phyloP scores from a whole-genome alignment of 2,797 vertebrate species.

The Phalanger gymnotis region DNA sequence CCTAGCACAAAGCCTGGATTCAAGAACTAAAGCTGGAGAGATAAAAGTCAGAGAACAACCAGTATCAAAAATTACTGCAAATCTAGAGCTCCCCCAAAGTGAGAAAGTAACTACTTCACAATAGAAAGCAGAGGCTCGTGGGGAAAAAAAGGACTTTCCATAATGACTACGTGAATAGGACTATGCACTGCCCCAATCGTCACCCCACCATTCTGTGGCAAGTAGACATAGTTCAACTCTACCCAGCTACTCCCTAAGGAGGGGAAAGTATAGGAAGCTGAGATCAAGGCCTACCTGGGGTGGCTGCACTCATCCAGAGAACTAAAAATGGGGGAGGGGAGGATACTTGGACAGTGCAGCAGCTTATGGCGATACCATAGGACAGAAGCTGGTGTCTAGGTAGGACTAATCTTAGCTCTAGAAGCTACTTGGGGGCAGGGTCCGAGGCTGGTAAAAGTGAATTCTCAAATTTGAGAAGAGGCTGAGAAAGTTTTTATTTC shows the following conservation, averaged over 20 bases:
- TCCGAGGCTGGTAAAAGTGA: background rate
- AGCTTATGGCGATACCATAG: too few relatives aligned
- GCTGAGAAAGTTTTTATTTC: background rate
- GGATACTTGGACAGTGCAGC: too few relatives aligned
- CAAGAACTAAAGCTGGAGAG: background rate
- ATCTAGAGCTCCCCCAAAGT: background rate
- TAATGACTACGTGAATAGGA: background rate
- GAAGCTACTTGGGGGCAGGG: background rate
- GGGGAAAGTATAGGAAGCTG: background rate
- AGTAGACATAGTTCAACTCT: too few relatives aligned
- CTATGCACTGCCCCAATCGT: background rate
- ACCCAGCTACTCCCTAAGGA: too few relatives aligned
- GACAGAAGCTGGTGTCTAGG: background rate
- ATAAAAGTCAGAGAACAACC: background rate
- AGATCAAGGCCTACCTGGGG: background rate
- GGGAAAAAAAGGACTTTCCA: background rate
- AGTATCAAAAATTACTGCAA: background rate
- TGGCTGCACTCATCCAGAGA: background rate
- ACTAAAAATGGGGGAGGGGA: background rate
- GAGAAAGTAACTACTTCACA: background rate
- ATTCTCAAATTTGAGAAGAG: background rate
- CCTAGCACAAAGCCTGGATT: background rate
- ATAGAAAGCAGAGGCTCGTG: background rate
- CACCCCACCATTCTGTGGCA: background rate
- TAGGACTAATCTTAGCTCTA: background rate